Conservation (phyloP, 2,797 vertebrate species). For the Etheostoma nigrum region DNA sequence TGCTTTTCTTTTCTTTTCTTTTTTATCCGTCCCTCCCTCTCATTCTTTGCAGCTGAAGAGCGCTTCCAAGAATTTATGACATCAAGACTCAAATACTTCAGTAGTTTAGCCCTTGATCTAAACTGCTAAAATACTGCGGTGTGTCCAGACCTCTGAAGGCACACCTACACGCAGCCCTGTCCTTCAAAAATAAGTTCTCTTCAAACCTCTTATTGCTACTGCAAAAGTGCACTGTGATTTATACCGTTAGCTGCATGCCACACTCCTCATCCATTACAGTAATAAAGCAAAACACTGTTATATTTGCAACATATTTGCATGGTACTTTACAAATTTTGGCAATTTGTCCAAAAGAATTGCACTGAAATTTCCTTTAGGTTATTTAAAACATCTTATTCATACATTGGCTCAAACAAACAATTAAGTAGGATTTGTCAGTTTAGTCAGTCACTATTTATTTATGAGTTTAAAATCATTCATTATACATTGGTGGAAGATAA, state of each 20-base stretch:
- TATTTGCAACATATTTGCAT: not conserved
- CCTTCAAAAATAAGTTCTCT: not conserved
- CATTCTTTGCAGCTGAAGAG: not conserved
- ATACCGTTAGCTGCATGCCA: not conserved
- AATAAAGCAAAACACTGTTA: too few species aligned
- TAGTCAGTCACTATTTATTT: not conserved
- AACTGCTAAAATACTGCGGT: not conserved
- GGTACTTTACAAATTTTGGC: not conserved
- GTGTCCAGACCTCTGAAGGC: not conserved
- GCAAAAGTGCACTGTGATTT: not conserved
- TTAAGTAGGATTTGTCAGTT: not conserved
- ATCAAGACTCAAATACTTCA: not conserved
- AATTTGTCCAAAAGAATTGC: not conserved
- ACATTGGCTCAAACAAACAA: not conserved
- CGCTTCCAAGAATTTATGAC: not conserved
- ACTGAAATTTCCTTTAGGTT: not conserved
- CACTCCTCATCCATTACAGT: not conserved
- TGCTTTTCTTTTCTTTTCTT: slow-evolving; percentile 13
- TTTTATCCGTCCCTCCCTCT: not conserved
- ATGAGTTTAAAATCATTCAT: not conserved
- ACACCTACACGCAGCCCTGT: not conserved
- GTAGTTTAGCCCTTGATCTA: not conserved
- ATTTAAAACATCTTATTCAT: not conserved
- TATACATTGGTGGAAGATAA: not conserved
- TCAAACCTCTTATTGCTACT: not conserved